phyloP scores from a whole-genome alignment of 2,113 vertebrate species.

The Mionectes macconnelli region DNA sequence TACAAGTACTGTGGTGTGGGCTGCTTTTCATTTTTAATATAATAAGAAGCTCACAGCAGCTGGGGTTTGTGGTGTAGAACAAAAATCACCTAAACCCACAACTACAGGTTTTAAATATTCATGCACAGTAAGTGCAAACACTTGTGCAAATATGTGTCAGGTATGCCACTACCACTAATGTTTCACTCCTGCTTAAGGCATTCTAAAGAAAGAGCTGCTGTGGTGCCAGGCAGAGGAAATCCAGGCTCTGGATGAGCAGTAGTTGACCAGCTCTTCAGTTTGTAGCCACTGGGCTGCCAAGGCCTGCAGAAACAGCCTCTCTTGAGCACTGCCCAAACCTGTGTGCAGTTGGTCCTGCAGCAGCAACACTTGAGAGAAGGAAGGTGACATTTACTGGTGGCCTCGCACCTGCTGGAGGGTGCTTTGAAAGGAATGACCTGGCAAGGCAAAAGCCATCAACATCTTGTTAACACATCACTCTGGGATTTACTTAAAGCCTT shows the following conservation, averaged over 20 bases:
- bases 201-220: neutral
- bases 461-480: neutral
- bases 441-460: neutral
- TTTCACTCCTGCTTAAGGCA: neutral
- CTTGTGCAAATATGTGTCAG: neutral
- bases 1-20: neutral
- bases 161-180: neutral
- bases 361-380: fast-evolving
- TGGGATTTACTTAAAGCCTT: neutral
- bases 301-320: neutral
- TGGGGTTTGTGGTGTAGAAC: neutral
- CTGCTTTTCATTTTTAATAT: neutral
- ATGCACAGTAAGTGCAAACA: neutral
- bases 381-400: neutral
- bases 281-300: neutral
- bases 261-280: neutral
- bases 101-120: neutral
- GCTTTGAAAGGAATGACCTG: neutral
- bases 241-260: neutral
- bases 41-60: neutral
- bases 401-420: neutral
- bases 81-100: neutral
- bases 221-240: neutral
- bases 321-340: neutral
- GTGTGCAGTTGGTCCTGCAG: neutral